Evolutionary conservation across 2,113 vertebrate genomes (phyloP), one percentile per base, ranked within the genome.

Genomic region (Willisornis vidua): DNA sequence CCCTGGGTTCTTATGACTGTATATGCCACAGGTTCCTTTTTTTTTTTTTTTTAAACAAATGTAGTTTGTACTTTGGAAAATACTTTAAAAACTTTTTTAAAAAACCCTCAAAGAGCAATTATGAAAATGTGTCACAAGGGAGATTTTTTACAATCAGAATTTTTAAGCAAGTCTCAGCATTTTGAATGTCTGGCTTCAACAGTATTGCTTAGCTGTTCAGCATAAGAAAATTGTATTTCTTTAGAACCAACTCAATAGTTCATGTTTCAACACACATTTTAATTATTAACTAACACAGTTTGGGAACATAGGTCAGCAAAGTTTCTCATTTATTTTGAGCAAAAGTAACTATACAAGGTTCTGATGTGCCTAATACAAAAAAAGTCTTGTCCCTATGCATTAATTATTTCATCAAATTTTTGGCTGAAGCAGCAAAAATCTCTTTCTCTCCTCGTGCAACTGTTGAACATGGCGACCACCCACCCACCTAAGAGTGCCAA

Each of bases 81-180:
- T 5, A 58, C 20, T 63, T 31, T 29, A 66, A 63, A 70, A 63
- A 48, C 48, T 49, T 49, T 49, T 49, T 49, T 14, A 88, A 61
- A 84, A 65, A 70, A 55, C 74, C 58, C 74, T 75, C 35, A 41
- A 78, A 85, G 35, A 62, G 71, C 31, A 81, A 75, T 76, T 91
- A 74, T 14, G 31, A 89, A 87, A 94, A 35, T 3, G 2, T 45
- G 28, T 82, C 77, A 57, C 6, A 68, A 52, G 37, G 7, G 39
- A 74, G 3, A 73, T 88, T 70, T 65, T 76, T 62, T 37, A 65
- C 87, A 84, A 90, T 71, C 57, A 71, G 43, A 29, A 54, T 52
- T 89, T 95, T 94, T 54, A 88, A 80, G 67, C 51, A 88, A 86
- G 59, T 77, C 41, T 93, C 90, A 94, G 85, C 76, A 74, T 71